Percentiles rank a stretch among this genome's conserved stretches.
Evolutionary conservation across 30 jellyfish, hydroid and myxozoan genomes (phyloP).

Genomic region (Phacellophora camtschatica): DNA sequence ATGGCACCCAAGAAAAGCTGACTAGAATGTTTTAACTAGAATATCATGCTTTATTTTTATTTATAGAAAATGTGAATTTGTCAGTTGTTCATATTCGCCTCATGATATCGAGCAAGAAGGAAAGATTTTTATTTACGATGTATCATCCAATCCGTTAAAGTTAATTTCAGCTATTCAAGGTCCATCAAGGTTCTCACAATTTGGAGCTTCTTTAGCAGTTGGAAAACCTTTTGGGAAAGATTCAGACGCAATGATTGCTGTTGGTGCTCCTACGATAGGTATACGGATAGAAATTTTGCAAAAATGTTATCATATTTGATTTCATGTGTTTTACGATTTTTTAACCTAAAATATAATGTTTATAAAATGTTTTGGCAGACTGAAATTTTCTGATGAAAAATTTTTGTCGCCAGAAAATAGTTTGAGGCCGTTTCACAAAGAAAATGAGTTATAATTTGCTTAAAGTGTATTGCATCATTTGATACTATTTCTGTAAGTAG

Average conservation of each 20-base stretch:
- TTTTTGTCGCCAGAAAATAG: too few species aligned
- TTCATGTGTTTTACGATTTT: too few species aligned
- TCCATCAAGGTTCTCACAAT: slow-evolving; percentile 43
- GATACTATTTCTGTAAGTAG: too few species aligned
- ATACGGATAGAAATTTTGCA: too few species aligned
- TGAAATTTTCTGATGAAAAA: too few species aligned
- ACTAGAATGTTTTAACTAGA: not conserved
- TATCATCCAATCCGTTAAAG: not conserved
- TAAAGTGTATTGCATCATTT: too few species aligned
- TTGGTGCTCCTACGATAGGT: slow-evolving; percentile 75
- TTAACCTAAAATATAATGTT: too few species aligned
- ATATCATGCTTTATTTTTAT: not conserved
- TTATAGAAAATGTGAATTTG: slow-evolving; percentile 58
- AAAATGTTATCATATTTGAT: too few species aligned
- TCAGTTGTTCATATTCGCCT: slow-evolving; percentile 52
- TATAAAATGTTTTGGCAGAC: too few species aligned
- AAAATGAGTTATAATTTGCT: too few species aligned
- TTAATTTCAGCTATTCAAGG: slow-evolving; percentile 47
- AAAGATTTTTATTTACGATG: slow-evolving; percentile 41
- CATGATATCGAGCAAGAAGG: slow-evolving; percentile 70
- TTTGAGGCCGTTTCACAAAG: too few species aligned
- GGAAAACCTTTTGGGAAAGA: slow-evolving; percentile 67
- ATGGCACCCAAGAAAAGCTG: not conserved
- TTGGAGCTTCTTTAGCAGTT: slow-evolving; percentile 61
- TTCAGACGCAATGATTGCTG: slow-evolving; percentile 59